phyloP scores from a whole-genome alignment of 2,888 invertebrate genomes.

The Crocallis elinguaria region DNA sequence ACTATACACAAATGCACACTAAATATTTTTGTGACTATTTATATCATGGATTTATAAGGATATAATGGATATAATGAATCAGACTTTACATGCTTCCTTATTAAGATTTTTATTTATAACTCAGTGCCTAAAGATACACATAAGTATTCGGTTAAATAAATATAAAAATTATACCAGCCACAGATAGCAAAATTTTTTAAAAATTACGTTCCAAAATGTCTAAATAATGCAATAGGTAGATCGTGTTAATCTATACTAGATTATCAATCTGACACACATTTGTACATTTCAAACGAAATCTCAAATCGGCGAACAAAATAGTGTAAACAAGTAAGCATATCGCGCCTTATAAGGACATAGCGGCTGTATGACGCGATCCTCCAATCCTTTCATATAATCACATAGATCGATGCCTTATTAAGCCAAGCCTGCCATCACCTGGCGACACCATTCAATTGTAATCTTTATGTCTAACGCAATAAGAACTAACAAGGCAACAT shows the following conservation, averaged over 20 bases:
- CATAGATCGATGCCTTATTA: conserved; percentile 50
- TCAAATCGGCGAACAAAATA: conserved; percentile 27
- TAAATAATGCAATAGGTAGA: too few relatives aligned
- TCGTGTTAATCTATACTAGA: neutral
- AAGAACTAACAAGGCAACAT: conserved; percentile 7
- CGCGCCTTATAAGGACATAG: conserved; percentile 48
- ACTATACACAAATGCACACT: too few relatives aligned
- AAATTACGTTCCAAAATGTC: too few relatives aligned
- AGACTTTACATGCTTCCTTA: too few relatives aligned
- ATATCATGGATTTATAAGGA: too few relatives aligned
- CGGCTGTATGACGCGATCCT: conserved; percentile 52
- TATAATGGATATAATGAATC: too few relatives aligned
- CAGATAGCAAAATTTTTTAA: too few relatives aligned
- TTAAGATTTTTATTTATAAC: too few relatives aligned
- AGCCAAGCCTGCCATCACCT: conserved; percentile 34
- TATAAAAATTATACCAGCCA: too few relatives aligned
- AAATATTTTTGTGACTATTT: too few relatives aligned
- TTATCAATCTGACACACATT: conserved; percentile 1
- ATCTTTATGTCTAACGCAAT: conserved; percentile 15
- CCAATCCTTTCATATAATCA: conserved; percentile 41
- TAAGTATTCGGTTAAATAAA: too few relatives aligned
- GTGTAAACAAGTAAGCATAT: conserved; percentile 36
- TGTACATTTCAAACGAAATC: neutral
- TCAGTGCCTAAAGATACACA: too few relatives aligned
- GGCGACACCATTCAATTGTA: conserved; percentile 9